These are phyloP conservation scores for Limosa lapponica DNA, from an alignment of 2,797 vertebrate species.

Conservation along the genomic window DNA sequence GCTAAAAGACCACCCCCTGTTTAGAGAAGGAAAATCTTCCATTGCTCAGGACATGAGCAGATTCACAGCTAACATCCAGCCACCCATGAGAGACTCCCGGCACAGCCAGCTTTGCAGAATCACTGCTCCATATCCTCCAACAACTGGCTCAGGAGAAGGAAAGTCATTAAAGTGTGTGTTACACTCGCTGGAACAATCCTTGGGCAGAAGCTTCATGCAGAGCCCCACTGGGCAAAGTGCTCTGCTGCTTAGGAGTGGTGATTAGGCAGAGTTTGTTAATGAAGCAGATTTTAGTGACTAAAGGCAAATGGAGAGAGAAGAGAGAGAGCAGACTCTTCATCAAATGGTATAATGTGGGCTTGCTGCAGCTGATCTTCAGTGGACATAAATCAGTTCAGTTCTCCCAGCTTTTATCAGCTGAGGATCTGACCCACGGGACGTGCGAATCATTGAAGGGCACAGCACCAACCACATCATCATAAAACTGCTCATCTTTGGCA, in stretches of 20 bases:
- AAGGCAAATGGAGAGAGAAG: not conserved
- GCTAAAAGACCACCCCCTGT: not conserved
- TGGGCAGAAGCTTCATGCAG: conserved; percentile 13
- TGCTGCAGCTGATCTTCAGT: not conserved
- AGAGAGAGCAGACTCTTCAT: not conserved
- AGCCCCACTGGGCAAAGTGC: conserved; percentile 40
- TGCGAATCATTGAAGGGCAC: not conserved
- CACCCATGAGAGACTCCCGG: not conserved
- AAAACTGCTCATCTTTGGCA: not conserved
- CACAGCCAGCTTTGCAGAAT: not conserved
- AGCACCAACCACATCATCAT: not conserved
- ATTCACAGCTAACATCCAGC: not conserved
- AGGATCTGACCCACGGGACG: not conserved
- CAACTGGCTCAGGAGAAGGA: conserved; percentile 12
- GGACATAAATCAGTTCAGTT: not conserved
- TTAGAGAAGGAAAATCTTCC: not conserved
- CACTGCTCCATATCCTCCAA: not conserved
- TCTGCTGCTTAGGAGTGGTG: not conserved
- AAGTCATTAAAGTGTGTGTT: not conserved
- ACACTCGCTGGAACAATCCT: not conserved
- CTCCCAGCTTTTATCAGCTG: not conserved
- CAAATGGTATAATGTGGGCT: not conserved
- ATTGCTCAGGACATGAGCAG: not conserved
- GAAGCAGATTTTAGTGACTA: conserved; percentile 44
- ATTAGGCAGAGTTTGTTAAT: conserved; percentile 63